Base-by-base conservation (phyloP, 2,888 invertebrate species). In the Alcis repandata region DNA sequence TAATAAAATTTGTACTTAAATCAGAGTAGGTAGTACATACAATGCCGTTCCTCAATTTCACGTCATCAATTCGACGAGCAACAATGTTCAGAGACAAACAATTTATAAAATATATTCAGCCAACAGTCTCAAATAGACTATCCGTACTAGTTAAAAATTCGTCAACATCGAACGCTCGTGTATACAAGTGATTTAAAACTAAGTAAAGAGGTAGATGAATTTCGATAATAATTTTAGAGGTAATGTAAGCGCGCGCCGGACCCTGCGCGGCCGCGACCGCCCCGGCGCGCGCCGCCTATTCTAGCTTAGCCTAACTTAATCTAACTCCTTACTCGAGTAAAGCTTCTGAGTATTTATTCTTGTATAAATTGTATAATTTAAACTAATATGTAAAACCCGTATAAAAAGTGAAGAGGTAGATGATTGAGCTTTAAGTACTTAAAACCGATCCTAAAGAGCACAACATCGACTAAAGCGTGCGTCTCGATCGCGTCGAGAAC, bases 351-450 rank as follows among this genome's bases (percentile, higher is more conserved):
- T 93, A 93, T 93, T 93, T 78, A 86, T 89, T 92, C 88, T 86
- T 91, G 90, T 92, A 91, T 90, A 90, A 90, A 90, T 90, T 93
- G 92, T 93, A 93, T 92, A 92, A 92, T 93, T 72, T 93, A 92
- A 92, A 92, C 92, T 92, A 92, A 90, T 92, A 89, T 92, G 91
- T 92, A 92, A 65, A 92, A 93, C 92, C 93, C 93, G 92, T 92
- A 92, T 92, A 92, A 92, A 91, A 92, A 91, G 89, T 91, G 91
- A 92, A 92, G 92, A 92, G 92, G 92, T 93, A 92, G 90, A 86
- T 91, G 87, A 89, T 92, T 92, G 90, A 92, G 92, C 91, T 92
- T 71, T 92, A 91, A 92, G 92, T 92, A 91, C 91, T 88, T 89
- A 89, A 90, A 90, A 90, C 89, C 86, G 88, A 90, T 87, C 85